Evolutionary conservation across 1,140 invertebrate species (phyloP).

Genomic region (Zaprionus ornatus): DNA sequence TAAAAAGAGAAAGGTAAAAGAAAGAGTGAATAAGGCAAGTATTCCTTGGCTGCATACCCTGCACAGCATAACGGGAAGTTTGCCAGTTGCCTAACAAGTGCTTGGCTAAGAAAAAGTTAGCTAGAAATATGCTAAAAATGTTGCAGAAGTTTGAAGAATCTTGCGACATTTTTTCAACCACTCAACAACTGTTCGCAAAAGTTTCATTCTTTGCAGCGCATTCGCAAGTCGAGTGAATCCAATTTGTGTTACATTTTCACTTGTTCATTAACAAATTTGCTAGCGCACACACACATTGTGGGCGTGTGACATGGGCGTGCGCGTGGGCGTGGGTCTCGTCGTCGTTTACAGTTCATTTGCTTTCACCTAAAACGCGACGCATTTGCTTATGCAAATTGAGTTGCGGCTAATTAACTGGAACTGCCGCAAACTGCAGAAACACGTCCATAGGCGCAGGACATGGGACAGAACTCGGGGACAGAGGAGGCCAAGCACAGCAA

Average conservation of each 20-base stretch:
- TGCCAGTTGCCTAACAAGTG: neutral
- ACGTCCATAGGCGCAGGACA: slow-evolving; percentile 6
- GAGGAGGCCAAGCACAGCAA: neutral
- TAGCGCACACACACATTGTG: slow-evolving; percentile 20
- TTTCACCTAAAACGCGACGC: slow-evolving; percentile 31
- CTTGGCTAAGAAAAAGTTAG: neutral
- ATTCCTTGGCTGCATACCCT: neutral
- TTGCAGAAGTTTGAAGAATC: neutral
- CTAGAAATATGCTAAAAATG: neutral
- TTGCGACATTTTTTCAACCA: neutral
- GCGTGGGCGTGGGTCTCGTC: neutral
- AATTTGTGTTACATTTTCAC: neutral
- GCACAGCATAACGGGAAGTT: neutral
- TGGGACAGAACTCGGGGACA: slow-evolving; percentile 2
- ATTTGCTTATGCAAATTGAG: slow-evolving; percentile 62
- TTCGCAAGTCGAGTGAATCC: neutral
- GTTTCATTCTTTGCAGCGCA: slow-evolving; percentile 12
- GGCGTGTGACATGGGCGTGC: slow-evolving; percentile 55
- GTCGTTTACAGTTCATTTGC: slow-evolving; percentile 65
- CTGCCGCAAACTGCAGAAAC: slow-evolving; percentile 21
- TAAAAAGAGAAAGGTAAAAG: neutral
- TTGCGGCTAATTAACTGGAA: slow-evolving; percentile 59
- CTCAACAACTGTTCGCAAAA: neutral
- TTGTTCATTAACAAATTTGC: slow-evolving; percentile 64
- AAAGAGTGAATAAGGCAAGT: neutral